A percentile compares a stretch with the other conserved stretches of the same genome.
These are phyloP conservation scores for Cordilura impudica DNA, from an alignment of 2,888 invertebrate species.

Conservation along the genomic window DNA sequence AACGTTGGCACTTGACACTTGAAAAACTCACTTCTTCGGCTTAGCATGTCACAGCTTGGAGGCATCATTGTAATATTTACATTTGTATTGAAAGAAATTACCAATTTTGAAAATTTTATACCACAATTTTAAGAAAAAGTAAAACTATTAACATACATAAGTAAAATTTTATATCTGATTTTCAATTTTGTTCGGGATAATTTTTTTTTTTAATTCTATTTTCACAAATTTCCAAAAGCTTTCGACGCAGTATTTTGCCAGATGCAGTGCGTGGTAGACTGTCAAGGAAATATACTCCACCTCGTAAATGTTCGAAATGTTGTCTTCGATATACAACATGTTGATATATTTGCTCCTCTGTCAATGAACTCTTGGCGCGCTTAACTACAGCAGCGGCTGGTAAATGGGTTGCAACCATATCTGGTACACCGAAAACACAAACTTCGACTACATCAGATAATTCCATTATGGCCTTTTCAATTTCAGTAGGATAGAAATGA, in stretches of 20 bases:
- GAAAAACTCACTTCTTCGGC: too few species aligned
- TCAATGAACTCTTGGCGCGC: constrained; percentile 49
- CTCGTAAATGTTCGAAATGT: constrained; percentile 66
- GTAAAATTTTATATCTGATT: too few species aligned
- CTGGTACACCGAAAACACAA: constrained; percentile 72
- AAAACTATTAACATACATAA: too few species aligned
- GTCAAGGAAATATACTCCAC: constrained; percentile 66
- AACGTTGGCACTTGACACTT: too few species aligned
- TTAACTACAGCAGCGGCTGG: constrained; percentile 72
- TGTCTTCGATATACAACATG: constrained; percentile 64
- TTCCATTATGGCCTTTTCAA: constrained; percentile 70
- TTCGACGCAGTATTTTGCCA: constrained; percentile 61
- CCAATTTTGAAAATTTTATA: too few species aligned
- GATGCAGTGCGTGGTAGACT: constrained; percentile 63
- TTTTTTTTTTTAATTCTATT: constrained; percentile 19
- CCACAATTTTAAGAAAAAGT: too few species aligned
- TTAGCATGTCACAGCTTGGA: too few species aligned
- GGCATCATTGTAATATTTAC: too few species aligned
- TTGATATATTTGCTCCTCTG: constrained; percentile 56
- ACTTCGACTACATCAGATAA: constrained; percentile 69
- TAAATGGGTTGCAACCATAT: constrained; percentile 67
- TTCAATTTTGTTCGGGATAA: too few species aligned
- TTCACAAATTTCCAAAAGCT: constrained; percentile 59
- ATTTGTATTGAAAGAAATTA: too few species aligned
- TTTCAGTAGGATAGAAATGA: constrained; percentile 73